Evolutionary conservation across 2,113 vertebrate species (phyloP), one percentile per base, ranked within the genome.

Genomic region (Mesoclemmys tuberculata): DNA sequence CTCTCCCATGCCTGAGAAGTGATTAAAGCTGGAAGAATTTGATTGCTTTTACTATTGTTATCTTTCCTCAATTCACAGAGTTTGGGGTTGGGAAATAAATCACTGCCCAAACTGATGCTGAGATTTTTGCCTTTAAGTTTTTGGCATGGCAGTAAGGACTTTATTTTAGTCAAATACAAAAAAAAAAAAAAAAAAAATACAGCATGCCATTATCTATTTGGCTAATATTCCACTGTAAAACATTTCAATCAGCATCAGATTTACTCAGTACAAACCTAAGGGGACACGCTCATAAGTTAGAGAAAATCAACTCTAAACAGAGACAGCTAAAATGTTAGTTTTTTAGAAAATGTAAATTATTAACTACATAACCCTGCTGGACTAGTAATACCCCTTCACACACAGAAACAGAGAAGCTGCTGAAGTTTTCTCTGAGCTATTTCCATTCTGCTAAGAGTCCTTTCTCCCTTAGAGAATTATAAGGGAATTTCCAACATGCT

Each of bases 271-370:
- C 82, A 78, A 95, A 84, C 84, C 93, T 96, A 93, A 82, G 92
- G 86, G 54, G 84, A 55, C 83, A 91, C 87, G 89, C 92, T 95
- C 90, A 85, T 56, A 46, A 56, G 78, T 84, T 95, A 95, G 86
- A 93, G 79, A 96, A 96, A 97, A 97, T 90, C 80, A 89, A 78
- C 78, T 94, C 89, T 82, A 87, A 93, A 78, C 35, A 96, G 87
- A 85, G 56, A 88, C 12, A 82, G 52, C 81, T 89, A 87, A 82
- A 82, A 35, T 88, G 27, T 95, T 95, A 82, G 83, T 89, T 92
- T 82, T 78, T 94, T 95, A 86, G 92, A 91, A 95, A 95, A 95
- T 90, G n/a, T 89, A 80, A 90, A 68, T 92, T 91, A 90, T 14
- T 95, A 92, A 83, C 84, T 80, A 27, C 8, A 2, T 38, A 93